Percentiles rank a stretch among this genome's conserved stretches.
Evolutionary conservation across 2,113 vertebrate genomes (phyloP).

Genomic region (Petroica traversi): DNA sequence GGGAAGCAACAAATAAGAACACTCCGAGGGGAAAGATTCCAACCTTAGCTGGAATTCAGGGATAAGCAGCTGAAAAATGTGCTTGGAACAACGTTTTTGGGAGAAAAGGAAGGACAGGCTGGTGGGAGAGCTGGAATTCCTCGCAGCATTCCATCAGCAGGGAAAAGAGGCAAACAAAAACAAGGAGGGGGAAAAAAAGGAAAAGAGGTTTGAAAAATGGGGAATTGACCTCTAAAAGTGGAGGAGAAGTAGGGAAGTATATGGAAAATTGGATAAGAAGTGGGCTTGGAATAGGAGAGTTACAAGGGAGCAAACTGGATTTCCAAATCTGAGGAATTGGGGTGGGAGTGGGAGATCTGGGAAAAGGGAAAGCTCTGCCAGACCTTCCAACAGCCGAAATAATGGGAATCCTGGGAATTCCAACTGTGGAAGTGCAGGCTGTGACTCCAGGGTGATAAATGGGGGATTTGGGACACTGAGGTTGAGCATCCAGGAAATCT

Average conservation of each 20-base stretch:
- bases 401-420: background rate
- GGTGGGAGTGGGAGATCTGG: background rate
- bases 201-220: background rate
- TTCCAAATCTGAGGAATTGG: background rate
- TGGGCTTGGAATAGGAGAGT: background rate
- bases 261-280: background rate
- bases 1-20: background rate
- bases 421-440: background rate
- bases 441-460: background rate
- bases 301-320: background rate
- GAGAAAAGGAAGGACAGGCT: background rate
- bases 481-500: background rate
- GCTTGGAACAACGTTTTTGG: background rate
- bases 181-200: background rate
- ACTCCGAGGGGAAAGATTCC: background rate
- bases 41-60: background rate
- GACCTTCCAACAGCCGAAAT: background rate
- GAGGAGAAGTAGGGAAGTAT: background rate
- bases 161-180: background rate
- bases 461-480: background rate
- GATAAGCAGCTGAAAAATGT: background rate
- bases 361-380: background rate
- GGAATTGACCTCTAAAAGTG: background rate
- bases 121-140: background rate
- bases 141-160: background rate